Conservation (phyloP, 2,113 vertebrate species). For the Datnioides undecimradiatus region DNA sequence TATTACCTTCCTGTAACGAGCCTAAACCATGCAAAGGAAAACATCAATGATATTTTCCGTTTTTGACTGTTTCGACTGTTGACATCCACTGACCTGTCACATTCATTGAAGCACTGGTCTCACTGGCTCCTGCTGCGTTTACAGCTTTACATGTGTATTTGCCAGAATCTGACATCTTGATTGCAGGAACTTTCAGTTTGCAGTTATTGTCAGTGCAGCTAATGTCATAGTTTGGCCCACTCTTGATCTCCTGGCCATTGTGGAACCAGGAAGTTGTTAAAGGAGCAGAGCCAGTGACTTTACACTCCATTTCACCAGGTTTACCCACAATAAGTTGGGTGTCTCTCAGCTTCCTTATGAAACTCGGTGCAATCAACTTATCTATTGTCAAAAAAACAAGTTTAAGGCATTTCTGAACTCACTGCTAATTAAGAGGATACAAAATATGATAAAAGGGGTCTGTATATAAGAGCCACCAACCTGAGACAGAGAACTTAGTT, state of each 20-base stretch:
- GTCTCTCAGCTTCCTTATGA: constrained; percentile 93
- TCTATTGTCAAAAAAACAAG: constrained; percentile 84
- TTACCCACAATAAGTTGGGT: constrained; percentile 85
- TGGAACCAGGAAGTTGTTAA: constrained; percentile 93
- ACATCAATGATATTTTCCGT: background rate
- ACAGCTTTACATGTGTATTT: constrained; percentile 90
- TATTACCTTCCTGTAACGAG: constrained; percentile 61
- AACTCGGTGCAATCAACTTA: constrained; percentile 92
- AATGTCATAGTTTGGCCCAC: constrained; percentile 88
- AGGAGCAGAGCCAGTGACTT: constrained; percentile 91
- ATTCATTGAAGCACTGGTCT: constrained; percentile 89
- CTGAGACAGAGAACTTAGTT: constrained; percentile 90
- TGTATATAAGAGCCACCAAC: constrained; percentile 81
- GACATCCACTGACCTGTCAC: constrained; percentile 92
- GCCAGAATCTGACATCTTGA: constrained; percentile 88
- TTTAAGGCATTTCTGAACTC: background rate
- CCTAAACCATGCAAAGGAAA: constrained; percentile 2
- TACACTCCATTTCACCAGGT: constrained; percentile 90
- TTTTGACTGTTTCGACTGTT: background rate
- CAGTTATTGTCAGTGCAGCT: constrained; percentile 89
- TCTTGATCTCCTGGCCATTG: constrained; percentile 88
- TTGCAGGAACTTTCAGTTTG: constrained; percentile 85
- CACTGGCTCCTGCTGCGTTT: constrained; percentile 90
- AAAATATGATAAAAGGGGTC: background rate
- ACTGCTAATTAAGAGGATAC: background rate